Conservation (phyloP, 2,113 vertebrate genomes). For the Hassar affinis region DNA sequence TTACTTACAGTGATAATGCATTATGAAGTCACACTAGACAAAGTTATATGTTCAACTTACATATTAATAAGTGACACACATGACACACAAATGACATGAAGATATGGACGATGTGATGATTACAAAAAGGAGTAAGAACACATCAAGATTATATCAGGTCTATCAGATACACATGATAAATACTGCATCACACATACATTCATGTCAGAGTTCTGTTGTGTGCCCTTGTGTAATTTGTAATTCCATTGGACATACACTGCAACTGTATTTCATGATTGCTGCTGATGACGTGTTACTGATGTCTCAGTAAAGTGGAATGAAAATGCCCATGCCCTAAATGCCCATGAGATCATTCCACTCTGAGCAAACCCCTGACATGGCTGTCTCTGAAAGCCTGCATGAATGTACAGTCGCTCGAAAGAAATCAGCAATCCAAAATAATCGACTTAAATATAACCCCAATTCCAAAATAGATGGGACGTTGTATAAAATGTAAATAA, state of each 20-base stretch:
- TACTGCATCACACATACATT: too few relatives aligned
- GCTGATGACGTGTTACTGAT: background rate
- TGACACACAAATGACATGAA: background rate
- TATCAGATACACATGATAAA: too few relatives aligned
- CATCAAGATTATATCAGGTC: too few relatives aligned
- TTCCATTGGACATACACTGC: background rate
- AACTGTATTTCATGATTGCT: background rate
- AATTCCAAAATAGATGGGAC: too few relatives aligned
- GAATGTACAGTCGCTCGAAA: background rate
- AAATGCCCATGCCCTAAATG: background rate
- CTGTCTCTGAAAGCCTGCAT: background rate
- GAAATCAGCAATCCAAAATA: too few relatives aligned
- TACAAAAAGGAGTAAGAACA: background rate
- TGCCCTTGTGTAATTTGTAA: background rate
- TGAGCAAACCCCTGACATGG: background rate
- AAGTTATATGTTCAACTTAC: background rate
- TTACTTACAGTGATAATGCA: background rate
- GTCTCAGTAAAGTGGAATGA: background rate
- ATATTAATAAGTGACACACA: background rate
- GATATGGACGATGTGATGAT: background rate
- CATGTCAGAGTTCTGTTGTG: too few relatives aligned
- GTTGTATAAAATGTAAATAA: too few relatives aligned
- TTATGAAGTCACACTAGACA: background rate
- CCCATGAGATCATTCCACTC: background rate
- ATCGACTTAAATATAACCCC: too few relatives aligned